Evolutionary conservation across 2,888 invertebrate genomes (phyloP).

Genomic region (Orchesellides sinensis): DNA sequence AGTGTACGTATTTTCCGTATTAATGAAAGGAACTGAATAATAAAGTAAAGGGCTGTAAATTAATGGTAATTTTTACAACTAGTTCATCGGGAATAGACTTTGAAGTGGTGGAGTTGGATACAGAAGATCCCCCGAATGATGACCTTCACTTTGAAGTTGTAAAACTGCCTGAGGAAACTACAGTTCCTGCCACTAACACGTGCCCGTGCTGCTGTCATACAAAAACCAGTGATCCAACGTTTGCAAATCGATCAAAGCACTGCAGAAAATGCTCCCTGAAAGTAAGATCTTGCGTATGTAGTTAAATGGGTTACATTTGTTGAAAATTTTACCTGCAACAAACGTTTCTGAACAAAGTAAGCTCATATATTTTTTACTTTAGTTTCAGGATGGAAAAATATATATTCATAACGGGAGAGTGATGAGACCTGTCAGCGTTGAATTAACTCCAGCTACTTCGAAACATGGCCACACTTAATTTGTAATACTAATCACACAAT

Average conservation of each 20-base stretch:
- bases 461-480: no score
- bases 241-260: constrained; percentile 67
- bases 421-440: constrained; percentile 83
- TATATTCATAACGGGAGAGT: constrained; percentile 85
- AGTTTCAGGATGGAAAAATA: constrained; percentile 88
- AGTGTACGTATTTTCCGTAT: constrained; percentile 44
- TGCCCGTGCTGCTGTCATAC: constrained; percentile 72
- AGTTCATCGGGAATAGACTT: constrained; percentile 66
- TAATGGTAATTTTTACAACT: not conserved
- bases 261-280: constrained; percentile 72
- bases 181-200: constrained; percentile 67
- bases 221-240: constrained; percentile 57
- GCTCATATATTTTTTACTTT: constrained; percentile 76
- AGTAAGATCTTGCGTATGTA: constrained; percentile 53
- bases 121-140: constrained; percentile 53
- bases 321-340: not conserved
- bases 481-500: not conserved
- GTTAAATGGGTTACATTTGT: not conserved
- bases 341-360: constrained; percentile 27
- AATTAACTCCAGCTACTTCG: constrained; percentile 64
- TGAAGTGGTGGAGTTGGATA: constrained; percentile 72
- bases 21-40: not conserved
- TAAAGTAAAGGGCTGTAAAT: constrained; percentile 5
- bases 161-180: constrained; percentile 70
- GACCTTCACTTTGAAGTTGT: constrained; percentile 61